Base-by-base conservation (phyloP, 2,797 vertebrate genomes). In the Leptoclinus maculatus region DNA sequence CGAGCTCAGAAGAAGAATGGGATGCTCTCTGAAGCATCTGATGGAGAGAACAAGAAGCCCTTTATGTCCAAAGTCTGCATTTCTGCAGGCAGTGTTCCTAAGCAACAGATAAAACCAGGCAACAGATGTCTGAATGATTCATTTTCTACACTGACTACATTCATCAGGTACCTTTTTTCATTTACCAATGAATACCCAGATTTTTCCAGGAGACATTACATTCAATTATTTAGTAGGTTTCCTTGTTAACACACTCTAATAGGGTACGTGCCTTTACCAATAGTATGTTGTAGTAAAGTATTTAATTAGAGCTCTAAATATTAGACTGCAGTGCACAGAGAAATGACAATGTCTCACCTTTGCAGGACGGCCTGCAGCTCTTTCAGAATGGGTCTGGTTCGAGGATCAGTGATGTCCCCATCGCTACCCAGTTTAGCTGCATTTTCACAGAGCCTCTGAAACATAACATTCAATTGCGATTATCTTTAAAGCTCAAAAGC, bases 341-440 rank as follows among this genome's bases (percentile, higher is more conserved):
- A 21, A 51, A 45, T 16, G 16, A 51, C 4, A 14, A 8, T 4
- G 45, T 60, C 85, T 91, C 80, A 96, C 96, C 96, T 94, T 70
- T 94, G 94, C 62, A 94, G 77, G 0, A 93, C 86, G 0, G 89
- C 88, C 68, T 95, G 94, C 65, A 96, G 92, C 86, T 96, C 95
- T 81, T 89, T 93, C 36, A 94, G 78, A 45, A 95, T 90, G 58
- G 91, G 85, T 45, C 87, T 89, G 25, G 91, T 87, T 66, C 78
- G 78, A 43, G 87, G 82, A 23, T 83, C 85, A 34, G 87, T 56
- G 21, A 84, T 73, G 71, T 90, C 90, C 0, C 64, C 88, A 4
- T 92, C 91, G 38, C 58, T 59, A 0, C 82, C 83, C 32, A 80
- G 62, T 60, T 85, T 90, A 17, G 85, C 84, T n/a, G 64, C 83